Evolutionary conservation across 2,888 invertebrate genomes (phyloP), one percentile per base, ranked within the genome.

Genomic region (Melipona beecheii): DNA sequence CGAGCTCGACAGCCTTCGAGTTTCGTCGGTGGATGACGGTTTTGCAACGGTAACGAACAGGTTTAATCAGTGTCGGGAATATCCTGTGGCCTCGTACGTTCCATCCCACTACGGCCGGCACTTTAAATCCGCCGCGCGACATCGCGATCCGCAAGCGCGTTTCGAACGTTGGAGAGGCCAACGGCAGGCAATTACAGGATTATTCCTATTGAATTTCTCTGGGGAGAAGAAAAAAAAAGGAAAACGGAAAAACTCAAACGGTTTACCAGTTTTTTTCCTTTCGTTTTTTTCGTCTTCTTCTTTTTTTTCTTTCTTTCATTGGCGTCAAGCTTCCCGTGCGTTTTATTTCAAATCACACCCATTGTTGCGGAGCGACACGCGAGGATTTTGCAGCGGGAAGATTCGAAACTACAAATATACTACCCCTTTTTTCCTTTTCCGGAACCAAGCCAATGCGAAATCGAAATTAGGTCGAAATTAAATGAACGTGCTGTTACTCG

Each of bases 121-220:
- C 81, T 80, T 81, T 78, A 81, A 85, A 86, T 80, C 81, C 81
- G 43, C 69, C 72, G 81, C 58, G 76, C 83, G 80, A 82, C 86
- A 82, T 80, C 74, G 75, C 75, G 74, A 87, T 84, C 81, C 75
- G 80, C 86, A 79, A 82, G 76, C 77, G 52, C 77, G 70, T 31
- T 54, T 77, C 75, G 81, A 83, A 83, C 68, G 83, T 78, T 43
- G 43, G 9, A 75, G 85, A 83, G 85, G 85, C 52, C 52, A 50
- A n/a, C 62, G 85, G 83, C 79, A 88, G 81, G 85, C 90, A 90
- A 90, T 90, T 90, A 90, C 85, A 86, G 81, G 80, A 85, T 81
- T 71, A 81, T 87, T 86, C 84, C 84, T 86, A 89, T 86, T 86
- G 85, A 80, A 85, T 88, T 85, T 81, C 81, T 83, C 66, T 54